These are phyloP conservation scores for Folsomia manolachei DNA, from an alignment of 2,888 invertebrate species.

Conservation along the genomic window DNA sequence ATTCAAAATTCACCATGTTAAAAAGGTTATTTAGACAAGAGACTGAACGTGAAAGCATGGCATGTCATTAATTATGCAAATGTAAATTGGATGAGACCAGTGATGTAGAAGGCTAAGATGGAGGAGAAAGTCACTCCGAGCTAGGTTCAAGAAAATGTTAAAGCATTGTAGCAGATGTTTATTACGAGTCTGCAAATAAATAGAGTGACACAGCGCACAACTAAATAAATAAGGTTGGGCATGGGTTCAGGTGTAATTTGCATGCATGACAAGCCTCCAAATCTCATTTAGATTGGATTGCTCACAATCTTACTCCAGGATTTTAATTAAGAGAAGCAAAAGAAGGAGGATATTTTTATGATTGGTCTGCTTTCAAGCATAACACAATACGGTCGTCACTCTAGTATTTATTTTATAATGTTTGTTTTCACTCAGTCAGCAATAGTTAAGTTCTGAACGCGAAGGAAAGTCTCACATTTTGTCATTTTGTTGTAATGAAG, in stretches of 20 bases:
- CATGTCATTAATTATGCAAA: constrained; percentile 7
- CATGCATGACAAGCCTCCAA: constrained; percentile 35
- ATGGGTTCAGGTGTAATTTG: constrained; percentile 34
- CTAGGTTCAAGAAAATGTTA: background rate
- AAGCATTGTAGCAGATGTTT: background rate
- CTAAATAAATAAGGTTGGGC: too few species aligned
- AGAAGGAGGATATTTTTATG: too few species aligned
- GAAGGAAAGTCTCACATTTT: background rate
- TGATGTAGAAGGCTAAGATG: background rate
- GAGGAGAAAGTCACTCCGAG: background rate
- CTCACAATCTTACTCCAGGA: constrained; percentile 25
- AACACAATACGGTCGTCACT: background rate
- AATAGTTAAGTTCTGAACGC: too few species aligned
- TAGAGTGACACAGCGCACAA: constrained; percentile 18
- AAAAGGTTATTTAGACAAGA: background rate
- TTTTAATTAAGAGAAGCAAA: background rate
- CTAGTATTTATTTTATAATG: background rate
- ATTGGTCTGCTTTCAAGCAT: background rate
- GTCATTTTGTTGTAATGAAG: too few species aligned
- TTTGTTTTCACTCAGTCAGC: background rate
- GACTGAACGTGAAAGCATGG: background rate
- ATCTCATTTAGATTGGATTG: constrained; percentile 43
- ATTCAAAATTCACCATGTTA: background rate
- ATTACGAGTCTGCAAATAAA: constrained; percentile 33
- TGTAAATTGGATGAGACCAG: background rate